Evolutionary conservation across 2,797 vertebrate species (phyloP).

Genomic region (Myotis planiceps): DNA sequence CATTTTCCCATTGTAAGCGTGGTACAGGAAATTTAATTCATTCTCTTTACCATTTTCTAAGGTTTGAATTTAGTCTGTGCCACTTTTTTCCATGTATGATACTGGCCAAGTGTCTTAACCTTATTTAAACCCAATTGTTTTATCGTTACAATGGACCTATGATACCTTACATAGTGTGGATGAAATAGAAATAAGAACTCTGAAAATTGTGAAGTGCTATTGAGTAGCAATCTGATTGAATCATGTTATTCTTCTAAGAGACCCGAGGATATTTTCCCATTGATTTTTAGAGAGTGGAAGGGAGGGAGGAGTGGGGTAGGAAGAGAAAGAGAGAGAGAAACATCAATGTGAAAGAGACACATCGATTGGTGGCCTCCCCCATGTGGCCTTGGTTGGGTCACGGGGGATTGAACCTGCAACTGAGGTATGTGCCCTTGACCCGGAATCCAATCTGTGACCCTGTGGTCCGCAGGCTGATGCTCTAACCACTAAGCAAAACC

Average conservation of each 20-base stretch:
- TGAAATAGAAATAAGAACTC: neutral
- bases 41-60: neutral
- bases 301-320: too few species aligned
- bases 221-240: neutral
- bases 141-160: neutral
- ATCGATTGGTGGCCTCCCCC: neutral
- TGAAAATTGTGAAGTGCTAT: neutral
- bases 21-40: neutral
- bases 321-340: neutral
- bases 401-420: too few species aligned
- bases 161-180: neutral
- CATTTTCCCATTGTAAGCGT: neutral
- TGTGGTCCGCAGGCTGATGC: too few species aligned
- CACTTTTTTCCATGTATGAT: neutral
- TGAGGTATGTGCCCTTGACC: too few species aligned
- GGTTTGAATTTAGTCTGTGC: neutral
- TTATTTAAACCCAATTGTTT: neutral
- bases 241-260: neutral
- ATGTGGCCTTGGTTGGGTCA: neutral
- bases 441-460: too few species aligned
- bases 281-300: too few species aligned
- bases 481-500: too few species aligned
- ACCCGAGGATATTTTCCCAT: too few species aligned
- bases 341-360: neutral
- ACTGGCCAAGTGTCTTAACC: neutral